Conservation (phyloP, 1,140 invertebrate species). For the Brachionus rubens region DNA sequence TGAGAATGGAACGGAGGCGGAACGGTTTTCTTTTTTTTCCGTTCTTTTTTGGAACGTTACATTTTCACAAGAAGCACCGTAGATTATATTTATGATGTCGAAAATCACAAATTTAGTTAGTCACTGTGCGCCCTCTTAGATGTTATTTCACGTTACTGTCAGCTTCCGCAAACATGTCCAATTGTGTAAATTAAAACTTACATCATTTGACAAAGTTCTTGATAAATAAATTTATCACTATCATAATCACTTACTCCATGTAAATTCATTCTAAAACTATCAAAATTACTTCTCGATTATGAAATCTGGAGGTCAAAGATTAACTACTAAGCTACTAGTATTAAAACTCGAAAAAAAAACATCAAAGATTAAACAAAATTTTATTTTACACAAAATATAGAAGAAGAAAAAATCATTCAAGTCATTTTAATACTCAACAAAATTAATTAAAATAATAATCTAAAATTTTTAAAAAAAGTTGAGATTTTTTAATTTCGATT, state of each 20-base stretch:
- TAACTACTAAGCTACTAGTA: constrained; percentile 10
- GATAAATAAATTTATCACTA: not conserved
- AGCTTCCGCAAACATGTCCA: no score
- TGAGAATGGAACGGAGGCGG: no score
- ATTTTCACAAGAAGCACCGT: no score
- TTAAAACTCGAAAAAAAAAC: not conserved
- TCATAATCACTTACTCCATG: not conserved
- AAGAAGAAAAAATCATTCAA: not conserved
- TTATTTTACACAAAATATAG: not conserved
- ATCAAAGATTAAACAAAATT: not conserved
- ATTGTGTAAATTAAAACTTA: no score
- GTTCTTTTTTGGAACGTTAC: no score
- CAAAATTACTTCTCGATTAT: no score
- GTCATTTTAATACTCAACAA: not conserved
- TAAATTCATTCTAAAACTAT: not conserved
- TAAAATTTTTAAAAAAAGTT: constrained; percentile 26
- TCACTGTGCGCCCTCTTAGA: no score
- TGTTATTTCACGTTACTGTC: no score
- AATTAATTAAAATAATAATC: constrained; percentile 38
- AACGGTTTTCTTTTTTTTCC: no score
- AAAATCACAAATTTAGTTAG: not conserved
- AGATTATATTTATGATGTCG: no score
- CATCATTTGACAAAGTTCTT: constrained; percentile 16
- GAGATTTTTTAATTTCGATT: constrained; percentile 12
- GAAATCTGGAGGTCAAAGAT: no score